Evolutionary conservation across 2,113 vertebrate genomes (phyloP), one percentile per base, ranked within the genome.

Genomic region (Nannobrachium achirus): DNA sequence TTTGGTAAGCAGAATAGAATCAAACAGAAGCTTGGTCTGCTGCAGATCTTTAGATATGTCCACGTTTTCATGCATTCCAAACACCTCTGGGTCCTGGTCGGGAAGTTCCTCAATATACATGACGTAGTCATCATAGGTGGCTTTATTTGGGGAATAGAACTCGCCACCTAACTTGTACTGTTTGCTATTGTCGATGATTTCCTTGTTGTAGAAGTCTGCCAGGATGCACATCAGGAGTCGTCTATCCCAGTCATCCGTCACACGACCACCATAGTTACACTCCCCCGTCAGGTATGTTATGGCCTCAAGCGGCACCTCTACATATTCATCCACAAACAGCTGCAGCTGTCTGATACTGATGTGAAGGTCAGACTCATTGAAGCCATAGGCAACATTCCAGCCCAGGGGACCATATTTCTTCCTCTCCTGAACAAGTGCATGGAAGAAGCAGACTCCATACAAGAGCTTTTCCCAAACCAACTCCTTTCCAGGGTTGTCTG

Each of bases 201-300:
- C 69, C 0, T 41, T 2, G 13, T 71, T 90, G 79, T 92, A 94
- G 68, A 92, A 93, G 48, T 90, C 91, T 68, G 90, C 92, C 0
- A 95, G 88, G 53, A 93, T 85, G 38, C 81, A 92, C 8, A 61
- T 90, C 46, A 96, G 89, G 0, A 93, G 94, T 13, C 94, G 92
- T 16, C 92, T 90, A 63, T 96, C 94, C 92, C 93, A 97, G 85
- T 94, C 93, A 1, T 96, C 96, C 0, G 94, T 96, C 66, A 96
- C 94, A 11, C 94, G 84, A 83, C 95, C 95, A 4, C 95, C 93
- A 0, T 95, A 95, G 45, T 90, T 96, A 62, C 93, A 94, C 63
- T 95, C 93, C 0, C 91, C 92, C 0, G 92, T 93, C 92, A 91
- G 93, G 48, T 93, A 95, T 18, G 83, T 72, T 38, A 95, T 64